Evolutionary conservation across 2,888 invertebrate species (phyloP), one percentile per base, ranked within the genome.

Genomic region (Teleiodes luculella): DNA sequence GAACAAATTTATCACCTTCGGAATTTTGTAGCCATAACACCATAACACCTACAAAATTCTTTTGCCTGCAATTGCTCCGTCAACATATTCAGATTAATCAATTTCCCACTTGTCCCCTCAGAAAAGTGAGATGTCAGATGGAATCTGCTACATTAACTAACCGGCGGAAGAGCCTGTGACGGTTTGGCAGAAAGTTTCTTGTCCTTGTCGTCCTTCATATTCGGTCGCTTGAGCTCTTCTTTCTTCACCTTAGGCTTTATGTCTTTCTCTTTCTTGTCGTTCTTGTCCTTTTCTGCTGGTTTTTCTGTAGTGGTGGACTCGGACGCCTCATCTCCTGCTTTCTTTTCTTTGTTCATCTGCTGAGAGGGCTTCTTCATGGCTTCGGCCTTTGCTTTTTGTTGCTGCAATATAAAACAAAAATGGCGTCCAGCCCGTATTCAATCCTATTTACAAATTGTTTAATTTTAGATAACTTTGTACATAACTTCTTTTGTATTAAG

Each of bases 321-420:
- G 0, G 67, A 60, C 4, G 68, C 57, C 13, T 83, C 81, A 14
- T 85, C 86, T 6, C 61, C 62, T 0, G 63, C 52, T 55, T 80
- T 85, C 63, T 83, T 86, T 37, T 86, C 24, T 36, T 49, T 24
- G 36, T 82, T 84, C 54, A 83, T 83, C 0, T 78, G 76, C 57
- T 72, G 84, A 6, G 91, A 81, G 6, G 91, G 82, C 63, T 91
- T 85, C 63, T 86, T 92, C 0, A 91, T 76, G 3, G 91, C 92
- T 72, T 93, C 93, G 4, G 90, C 81, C 77, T 92, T 92, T 3
- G 91, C 91, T 76, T 91, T 91, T 0, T 87, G 78, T 76, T 90
- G 83, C 83, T 84, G 55, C 10, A 43, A 36, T 11, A 30, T 1
- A 41, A 18, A 5, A 43, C n/a, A 24, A 24, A 24, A 24, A 24